phyloP scores from a whole-genome alignment of 2,797 vertebrate species.

The Myotis pilosus region DNA sequence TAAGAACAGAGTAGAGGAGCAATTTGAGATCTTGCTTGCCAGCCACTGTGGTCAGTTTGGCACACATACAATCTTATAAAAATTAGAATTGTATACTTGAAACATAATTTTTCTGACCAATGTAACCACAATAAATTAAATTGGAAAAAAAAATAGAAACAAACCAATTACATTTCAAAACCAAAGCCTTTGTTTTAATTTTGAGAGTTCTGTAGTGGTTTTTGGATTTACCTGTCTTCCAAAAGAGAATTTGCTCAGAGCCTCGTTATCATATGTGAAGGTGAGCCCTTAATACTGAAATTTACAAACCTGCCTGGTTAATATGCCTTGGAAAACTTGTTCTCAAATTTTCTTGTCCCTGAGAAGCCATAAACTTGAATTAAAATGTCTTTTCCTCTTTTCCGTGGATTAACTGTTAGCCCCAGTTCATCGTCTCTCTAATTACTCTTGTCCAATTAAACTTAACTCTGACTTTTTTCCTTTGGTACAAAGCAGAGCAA shows the following conservation, averaged over 20 bases:
- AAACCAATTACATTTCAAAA: not conserved
- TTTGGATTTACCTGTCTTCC: not conserved
- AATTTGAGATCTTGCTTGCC: not conserved
- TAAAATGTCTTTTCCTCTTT: not conserved
- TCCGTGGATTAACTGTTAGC: not conserved
- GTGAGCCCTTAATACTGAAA: not conserved
- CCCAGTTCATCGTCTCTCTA: not conserved
- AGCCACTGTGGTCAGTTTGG: not conserved
- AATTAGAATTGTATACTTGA: not conserved
- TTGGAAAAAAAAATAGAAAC: not conserved
- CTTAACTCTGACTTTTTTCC: not conserved
- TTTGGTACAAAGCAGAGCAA: not conserved
- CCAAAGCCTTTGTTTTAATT: not conserved
- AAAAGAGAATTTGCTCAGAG: not conserved
- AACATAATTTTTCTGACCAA: not conserved
- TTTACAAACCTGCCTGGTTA: not conserved
- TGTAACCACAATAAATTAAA: not conserved
- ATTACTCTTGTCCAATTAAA: not conserved
- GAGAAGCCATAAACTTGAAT: not conserved
- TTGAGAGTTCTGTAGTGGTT: not conserved
- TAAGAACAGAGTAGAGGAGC: not conserved
- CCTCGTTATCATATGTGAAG: not conserved
- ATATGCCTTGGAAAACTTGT: not conserved
- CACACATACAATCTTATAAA: not conserved
- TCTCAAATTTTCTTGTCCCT: not conserved